A percentile compares a stretch with the other conserved stretches of the same genome.
Conservation (phyloP, 2,113 vertebrate species). For the Anhinga anhinga region DNA sequence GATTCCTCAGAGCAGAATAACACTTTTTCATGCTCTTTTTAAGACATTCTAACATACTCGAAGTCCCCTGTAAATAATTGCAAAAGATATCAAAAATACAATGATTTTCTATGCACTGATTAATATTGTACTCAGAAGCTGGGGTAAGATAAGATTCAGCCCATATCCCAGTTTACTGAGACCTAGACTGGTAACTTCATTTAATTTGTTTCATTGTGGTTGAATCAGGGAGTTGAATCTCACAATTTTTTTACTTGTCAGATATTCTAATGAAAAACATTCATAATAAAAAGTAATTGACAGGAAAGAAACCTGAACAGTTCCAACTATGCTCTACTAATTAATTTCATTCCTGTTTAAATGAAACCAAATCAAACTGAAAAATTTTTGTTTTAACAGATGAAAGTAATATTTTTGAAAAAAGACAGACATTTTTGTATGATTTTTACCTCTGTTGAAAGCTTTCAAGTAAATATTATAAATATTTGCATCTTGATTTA, state of each 20-base stretch:
- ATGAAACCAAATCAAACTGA: not conserved
- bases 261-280: not conserved
- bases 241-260: not conserved
- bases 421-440: accelerated
- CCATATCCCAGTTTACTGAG: not conserved
- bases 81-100: not conserved
- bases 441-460: not conserved
- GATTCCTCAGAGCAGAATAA: not conserved
- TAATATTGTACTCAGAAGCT: not conserved
- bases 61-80: not conserved
- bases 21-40: not conserved
- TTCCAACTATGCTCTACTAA: not conserved
- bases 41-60: not conserved
- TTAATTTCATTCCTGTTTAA: not conserved
- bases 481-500: not conserved
- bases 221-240: not conserved
- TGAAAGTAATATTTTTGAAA: not conserved
- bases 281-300: not conserved
- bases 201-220: not conserved
- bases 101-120: not conserved
- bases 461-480: not conserved
- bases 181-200: not conserved
- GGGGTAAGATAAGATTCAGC: not conserved
- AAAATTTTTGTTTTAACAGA: not conserved
- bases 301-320: not conserved